Base-by-base conservation (phyloP, 2,888 invertebrate species). In the Psylliodes chrysocephalus region DNA sequence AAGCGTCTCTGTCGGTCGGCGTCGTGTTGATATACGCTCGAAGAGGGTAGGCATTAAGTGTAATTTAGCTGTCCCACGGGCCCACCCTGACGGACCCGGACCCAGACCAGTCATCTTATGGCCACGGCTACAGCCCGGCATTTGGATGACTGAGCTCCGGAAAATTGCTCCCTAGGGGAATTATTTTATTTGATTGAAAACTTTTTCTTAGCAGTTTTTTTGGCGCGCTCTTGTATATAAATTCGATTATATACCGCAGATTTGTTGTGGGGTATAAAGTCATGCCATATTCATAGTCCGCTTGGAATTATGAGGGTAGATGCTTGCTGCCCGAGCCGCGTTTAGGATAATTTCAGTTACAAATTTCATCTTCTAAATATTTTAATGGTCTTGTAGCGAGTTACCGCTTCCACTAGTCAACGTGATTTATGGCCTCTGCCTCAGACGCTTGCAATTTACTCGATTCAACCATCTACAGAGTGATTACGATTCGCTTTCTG, bases 171-270 rank as follows among this genome's bases (percentile, higher is more conserved):
- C 87, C 88, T 82, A 78, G 88, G 88, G 88, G 88, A 88, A 88
- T 88, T 88, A 88, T 88, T 88, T 88, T 87, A 88, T 88, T 88
- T 86, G 88, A 88, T 88, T 88, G 87, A 85, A 85, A 85, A 84
- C 81, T 82, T 81, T 81, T 81, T 79, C 79, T 80, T 76, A 75
- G 75, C 77, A 75, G 79, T 79, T 81, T 78, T 22, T 81, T 81
- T 80, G 78, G 77, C 75, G 73, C 77, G 75, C 74, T 78, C 78
- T 78, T 78, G 79, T 79, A 81, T 79, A 81, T 80, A 82, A 82
- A 82, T 79, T 81, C 79, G 82, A 83, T 83, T 82, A 83, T 81
- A 77, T 77, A 81, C 82, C 82, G 82, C 82, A 82, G 82, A 82
- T 82, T 82, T 82, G 79, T 78, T 79, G 73, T 77, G 78, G 77